Conservation (phyloP, 2,113 vertebrate genomes). For the Phalacrocorax aristotelis region DNA sequence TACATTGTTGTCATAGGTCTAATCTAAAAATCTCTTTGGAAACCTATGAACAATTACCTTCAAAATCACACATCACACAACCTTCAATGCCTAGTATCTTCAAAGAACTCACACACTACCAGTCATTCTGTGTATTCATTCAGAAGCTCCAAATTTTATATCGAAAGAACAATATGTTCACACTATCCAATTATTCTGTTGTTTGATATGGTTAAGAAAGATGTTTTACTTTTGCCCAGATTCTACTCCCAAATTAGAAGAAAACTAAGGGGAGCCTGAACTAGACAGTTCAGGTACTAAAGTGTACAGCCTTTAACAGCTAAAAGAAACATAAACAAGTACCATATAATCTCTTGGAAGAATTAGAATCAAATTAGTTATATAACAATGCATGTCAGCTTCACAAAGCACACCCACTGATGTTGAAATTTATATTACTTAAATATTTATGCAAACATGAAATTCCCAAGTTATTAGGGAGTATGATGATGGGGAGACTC, state of each 20-base stretch:
- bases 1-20: not conserved
- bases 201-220: not conserved
- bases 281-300: not conserved
- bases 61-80: not conserved
- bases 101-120: not conserved
- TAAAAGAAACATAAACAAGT: not conserved
- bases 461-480: not conserved
- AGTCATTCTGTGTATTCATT: not conserved
- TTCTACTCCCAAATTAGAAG: not conserved
- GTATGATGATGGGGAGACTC: not conserved
- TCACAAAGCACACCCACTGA: not conserved
- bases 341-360: not conserved
- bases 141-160: not conserved
- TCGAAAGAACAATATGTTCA: not conserved
- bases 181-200: not conserved
- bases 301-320: not conserved
- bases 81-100: not conserved
- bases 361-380: slow-evolving; percentile 3
- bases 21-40: not conserved
- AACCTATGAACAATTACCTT: not conserved
- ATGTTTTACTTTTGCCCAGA: not conserved
- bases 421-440: not conserved
- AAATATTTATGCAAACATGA: not conserved
- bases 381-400: not conserved
- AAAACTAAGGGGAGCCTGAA: not conserved